Conservation (phyloP, 1,140 invertebrate species). For the Neoseiulus cucumeris region DNA sequence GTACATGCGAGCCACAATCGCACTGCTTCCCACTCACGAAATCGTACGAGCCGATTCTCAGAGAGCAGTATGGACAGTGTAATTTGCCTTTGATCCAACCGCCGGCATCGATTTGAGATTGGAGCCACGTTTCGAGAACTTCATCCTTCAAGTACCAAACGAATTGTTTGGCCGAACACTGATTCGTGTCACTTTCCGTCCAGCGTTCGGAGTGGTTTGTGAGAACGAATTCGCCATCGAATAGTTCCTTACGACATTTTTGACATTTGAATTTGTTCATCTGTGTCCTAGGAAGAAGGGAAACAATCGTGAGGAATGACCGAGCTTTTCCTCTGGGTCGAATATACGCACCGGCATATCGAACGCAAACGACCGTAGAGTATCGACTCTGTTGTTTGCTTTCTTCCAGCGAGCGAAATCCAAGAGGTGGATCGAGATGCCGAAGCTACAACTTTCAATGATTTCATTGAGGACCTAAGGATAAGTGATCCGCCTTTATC, state of each 20-base stretch:
- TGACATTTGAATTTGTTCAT: conserved; percentile 16
- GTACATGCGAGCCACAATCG: conserved; percentile 30
- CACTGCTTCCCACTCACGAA: conserved; percentile 39
- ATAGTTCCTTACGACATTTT: conserved; percentile 15
- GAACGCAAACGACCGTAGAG: too few relatives aligned
- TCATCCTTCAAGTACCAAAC: conserved; percentile 18
- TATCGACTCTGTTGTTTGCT: too few relatives aligned
- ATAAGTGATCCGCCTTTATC: too few relatives aligned
- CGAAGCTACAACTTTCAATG: too few relatives aligned
- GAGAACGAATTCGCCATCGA: conserved; percentile 9
- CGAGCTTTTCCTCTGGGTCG: too few relatives aligned
- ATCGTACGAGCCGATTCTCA: conserved; percentile 39
- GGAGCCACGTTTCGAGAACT: conserved; percentile 12
- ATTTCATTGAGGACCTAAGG: too few relatives aligned
- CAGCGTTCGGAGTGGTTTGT: conserved; percentile 6
- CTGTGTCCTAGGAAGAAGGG: neutral
- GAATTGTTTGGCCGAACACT: neutral
- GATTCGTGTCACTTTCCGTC: neutral
- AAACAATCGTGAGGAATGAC: too few relatives aligned
- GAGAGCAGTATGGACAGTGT: conserved; percentile 36
- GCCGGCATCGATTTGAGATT: conserved; percentile 18
- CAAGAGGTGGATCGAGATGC: too few relatives aligned
- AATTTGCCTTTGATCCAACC: conserved; percentile 40
- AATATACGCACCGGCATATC: too few relatives aligned
- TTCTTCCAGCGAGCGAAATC: too few relatives aligned